These are phyloP conservation scores for Apis laboriosa DNA, from an alignment of 1,140 invertebrate species.

Conservation along the genomic window DNA sequence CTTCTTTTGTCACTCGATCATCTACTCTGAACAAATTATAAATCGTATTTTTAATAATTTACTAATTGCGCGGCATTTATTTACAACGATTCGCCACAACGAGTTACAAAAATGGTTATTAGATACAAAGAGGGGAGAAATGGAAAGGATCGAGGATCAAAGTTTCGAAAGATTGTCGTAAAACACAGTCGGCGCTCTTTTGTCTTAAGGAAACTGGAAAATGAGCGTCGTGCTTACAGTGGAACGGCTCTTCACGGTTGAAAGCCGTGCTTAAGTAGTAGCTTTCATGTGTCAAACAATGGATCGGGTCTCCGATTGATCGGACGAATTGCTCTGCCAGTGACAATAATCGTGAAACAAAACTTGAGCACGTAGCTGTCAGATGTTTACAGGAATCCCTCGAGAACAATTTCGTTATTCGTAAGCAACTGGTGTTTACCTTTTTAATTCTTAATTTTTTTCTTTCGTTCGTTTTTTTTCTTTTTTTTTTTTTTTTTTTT, in stretches of 20 bases:
- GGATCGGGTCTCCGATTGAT: slow-evolving; percentile 52
- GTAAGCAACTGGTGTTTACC: background rate
- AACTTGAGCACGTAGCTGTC: slow-evolving; percentile 54
- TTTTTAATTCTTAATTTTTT: background rate
- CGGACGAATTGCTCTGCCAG: slow-evolving; percentile 57
- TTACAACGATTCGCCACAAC: too few species aligned
- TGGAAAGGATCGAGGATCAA: background rate
- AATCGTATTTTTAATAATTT: too few species aligned
- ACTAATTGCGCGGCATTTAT: too few species aligned
- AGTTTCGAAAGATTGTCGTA: slow-evolving; percentile 20
- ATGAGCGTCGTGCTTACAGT: slow-evolving; percentile 41
- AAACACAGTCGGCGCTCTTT: slow-evolving; percentile 20
- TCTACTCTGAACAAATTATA: too few species aligned
- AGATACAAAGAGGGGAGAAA: background rate
- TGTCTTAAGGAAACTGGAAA: slow-evolving; percentile 45
- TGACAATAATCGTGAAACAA: slow-evolving; percentile 51
- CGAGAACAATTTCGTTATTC: slow-evolving; percentile 37
- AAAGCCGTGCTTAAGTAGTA: slow-evolving; percentile 58
- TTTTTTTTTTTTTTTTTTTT: too few species aligned
- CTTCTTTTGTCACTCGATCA: too few species aligned
- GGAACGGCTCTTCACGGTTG: slow-evolving; percentile 30
- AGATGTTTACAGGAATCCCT: slow-evolving; percentile 52
- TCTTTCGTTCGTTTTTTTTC: background rate
- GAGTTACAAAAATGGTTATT: too few species aligned
- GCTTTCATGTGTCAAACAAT: slow-evolving; percentile 59